Percentiles rank a stretch among this genome's conserved stretches.
These are phyloP conservation scores for Ischnus inquisitorius DNA, from an alignment of 2,888 invertebrate species.

Conservation along the genomic window DNA sequence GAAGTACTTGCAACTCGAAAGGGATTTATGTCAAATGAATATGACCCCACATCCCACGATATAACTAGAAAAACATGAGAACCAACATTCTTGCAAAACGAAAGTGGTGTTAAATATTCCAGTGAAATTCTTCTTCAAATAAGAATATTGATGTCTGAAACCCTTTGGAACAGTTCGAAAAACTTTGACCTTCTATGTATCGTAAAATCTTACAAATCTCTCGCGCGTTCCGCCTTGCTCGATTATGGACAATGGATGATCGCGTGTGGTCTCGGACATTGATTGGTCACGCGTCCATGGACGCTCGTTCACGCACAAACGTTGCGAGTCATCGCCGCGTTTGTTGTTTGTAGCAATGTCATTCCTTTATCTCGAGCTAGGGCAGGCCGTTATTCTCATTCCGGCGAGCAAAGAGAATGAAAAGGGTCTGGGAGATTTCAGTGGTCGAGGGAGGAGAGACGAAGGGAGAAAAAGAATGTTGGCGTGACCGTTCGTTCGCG, in stretches of 20 bases:
- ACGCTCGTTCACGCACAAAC: conserved; percentile 56
- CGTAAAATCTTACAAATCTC: conserved; percentile 23
- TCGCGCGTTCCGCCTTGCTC: conserved; percentile 3
- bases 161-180: background rate
- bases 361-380: conserved; percentile 55
- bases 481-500: conserved; percentile 30
- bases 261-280: conserved; percentile 63
- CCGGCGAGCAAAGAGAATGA: conserved; percentile 57
- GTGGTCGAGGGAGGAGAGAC: background rate
- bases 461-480: conserved; percentile 36
- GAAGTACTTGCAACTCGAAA: too few species aligned
- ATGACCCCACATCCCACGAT: too few species aligned
- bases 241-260: conserved; percentile 30
- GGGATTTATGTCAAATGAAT: too few species aligned
- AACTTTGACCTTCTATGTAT: conserved; percentile 5
- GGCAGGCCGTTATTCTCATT: conserved; percentile 46
- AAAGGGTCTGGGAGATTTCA: background rate
- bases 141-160: too few species aligned
- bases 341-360: conserved; percentile 61
- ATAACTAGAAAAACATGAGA: too few species aligned
- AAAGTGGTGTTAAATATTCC: too few species aligned
- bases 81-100: too few species aligned
- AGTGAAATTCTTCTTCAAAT: too few species aligned
- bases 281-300: conserved; percentile 63
- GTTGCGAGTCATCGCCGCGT: conserved; percentile 42